These are phyloP conservation scores for Chloroceryle amazona DNA, from an alignment of 2,797 vertebrate species.

Conservation along the genomic window DNA sequence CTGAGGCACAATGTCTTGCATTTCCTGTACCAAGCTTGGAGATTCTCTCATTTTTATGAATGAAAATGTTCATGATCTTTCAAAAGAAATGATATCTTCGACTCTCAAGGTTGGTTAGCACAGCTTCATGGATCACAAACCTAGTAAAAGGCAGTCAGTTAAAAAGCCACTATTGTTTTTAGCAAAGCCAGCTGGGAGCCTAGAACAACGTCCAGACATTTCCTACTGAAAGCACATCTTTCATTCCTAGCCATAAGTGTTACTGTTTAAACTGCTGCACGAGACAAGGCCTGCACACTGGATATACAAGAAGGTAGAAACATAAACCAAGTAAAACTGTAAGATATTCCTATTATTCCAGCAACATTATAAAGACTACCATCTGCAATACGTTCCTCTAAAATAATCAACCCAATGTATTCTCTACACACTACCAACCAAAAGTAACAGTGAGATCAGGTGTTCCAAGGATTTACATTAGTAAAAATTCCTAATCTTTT, in stretches of 20 bases:
- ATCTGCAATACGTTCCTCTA: not conserved
- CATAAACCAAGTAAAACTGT: not conserved
- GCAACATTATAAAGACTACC: not conserved
- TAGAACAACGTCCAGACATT: rapidly evolving
- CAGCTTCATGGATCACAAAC: not conserved
- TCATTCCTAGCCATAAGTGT: rapidly evolving
- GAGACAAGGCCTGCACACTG: not conserved
- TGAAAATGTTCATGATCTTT: not conserved
- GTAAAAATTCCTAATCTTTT: not conserved
- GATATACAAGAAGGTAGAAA: not conserved
- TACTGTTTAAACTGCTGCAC: not conserved
- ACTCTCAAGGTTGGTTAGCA: not conserved
- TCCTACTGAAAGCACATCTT: not conserved
- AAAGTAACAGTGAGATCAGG: not conserved
- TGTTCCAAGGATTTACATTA: not conserved
- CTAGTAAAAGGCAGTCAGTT: not conserved
- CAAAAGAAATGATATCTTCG: not conserved
- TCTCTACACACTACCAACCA: not conserved
- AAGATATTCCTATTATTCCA: not conserved
- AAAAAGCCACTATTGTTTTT: not conserved
- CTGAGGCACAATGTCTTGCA: not conserved
- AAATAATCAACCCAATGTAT: not conserved
- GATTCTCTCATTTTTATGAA: not conserved
- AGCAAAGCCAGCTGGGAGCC: not conserved
- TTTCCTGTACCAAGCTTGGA: not conserved